phyloP scores from a whole-genome alignment of 30 jellyfish, hydroid and myxozoan species.

The Chrysaora quinquecirrha region DNA sequence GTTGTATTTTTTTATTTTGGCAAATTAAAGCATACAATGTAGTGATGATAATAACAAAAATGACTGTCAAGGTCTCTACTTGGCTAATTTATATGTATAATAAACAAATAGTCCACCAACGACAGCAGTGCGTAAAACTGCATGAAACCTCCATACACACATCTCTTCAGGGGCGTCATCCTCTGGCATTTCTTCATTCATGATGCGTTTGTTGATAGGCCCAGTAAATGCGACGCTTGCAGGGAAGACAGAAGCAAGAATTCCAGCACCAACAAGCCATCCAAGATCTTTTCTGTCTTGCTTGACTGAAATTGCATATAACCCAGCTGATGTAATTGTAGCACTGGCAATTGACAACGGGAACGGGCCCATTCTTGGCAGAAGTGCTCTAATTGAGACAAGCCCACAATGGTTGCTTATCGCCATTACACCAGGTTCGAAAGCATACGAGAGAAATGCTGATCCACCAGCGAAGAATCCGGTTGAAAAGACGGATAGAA shows the following conservation, averaged over 20 bases:
- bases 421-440: conserved; percentile 62
- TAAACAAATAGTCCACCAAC: conserved; percentile 58
- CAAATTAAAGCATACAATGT: too few species aligned
- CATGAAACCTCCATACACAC: conserved; percentile 47
- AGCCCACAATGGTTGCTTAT: conserved; percentile 72
- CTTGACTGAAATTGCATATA: neutral
- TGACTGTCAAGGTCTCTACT: too few species aligned
- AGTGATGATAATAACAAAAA: too few species aligned
- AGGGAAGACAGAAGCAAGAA: conserved; percentile 38
- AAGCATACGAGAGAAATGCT: conserved; percentile 51
- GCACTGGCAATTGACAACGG: neutral
- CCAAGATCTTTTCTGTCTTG: neutral
- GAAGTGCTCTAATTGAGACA: conserved; percentile 3
- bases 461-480: conserved; percentile 70
- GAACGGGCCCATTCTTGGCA: neutral
- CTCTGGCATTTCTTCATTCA: conserved; percentile 42
- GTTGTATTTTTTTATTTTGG: too few species aligned
- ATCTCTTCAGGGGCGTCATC: conserved; percentile 62
- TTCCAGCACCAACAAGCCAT: conserved; percentile 54
- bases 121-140: conserved; percentile 42
- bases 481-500: conserved; percentile 38
- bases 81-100: conserved; percentile 46
- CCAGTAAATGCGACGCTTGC: conserved; percentile 13
- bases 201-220: conserved; percentile 49
- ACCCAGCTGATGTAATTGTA: neutral